These are phyloP conservation scores for Omphaloscelis lunosa DNA, from an alignment of 2,888 invertebrate species.

Conservation along the genomic window DNA sequence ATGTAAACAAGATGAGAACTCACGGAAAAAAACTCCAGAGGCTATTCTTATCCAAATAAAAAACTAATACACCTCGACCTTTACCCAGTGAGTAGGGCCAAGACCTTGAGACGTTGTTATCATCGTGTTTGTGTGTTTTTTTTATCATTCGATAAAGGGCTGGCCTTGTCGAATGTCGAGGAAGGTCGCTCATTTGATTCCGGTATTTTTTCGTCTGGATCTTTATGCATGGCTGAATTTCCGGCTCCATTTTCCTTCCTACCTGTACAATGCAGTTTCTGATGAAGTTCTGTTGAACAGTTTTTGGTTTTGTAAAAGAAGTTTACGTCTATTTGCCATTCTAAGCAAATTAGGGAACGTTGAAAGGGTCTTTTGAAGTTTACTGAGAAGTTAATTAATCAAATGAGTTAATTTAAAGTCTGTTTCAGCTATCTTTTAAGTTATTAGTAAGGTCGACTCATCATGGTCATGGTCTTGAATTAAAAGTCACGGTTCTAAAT, in stretches of 20 bases:
- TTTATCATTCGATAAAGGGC: conserved; percentile 86
- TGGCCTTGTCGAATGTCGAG: conserved; percentile 80
- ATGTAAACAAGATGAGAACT: conserved; percentile 49
- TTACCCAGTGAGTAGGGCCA: conserved; percentile 82
- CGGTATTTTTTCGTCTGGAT: conserved; percentile 79
- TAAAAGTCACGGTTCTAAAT: conserved; percentile 43
- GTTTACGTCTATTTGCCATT: neutral
- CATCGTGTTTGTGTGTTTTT: conserved; percentile 79
- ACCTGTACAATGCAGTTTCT: conserved; percentile 73
- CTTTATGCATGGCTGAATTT: conserved; percentile 82
- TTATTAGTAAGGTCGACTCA: conserved; percentile 18
- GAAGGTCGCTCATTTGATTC: conserved; percentile 80
- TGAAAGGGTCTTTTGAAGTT: neutral
- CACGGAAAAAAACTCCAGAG: conserved; percentile 70
- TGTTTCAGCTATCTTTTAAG: conserved; percentile 17
- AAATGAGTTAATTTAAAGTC: conserved; percentile 29
- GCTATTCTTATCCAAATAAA: conserved; percentile 66
- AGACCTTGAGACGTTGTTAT: conserved; percentile 84
- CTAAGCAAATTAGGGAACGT: neutral
- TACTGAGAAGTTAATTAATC: conserved; percentile 4
- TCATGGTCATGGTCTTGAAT: conserved; percentile 45
- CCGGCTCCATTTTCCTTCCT: conserved; percentile 84
- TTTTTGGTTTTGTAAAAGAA: conserved; percentile 2
- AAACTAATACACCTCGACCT: conserved; percentile 82
- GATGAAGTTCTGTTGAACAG: conserved; percentile 65